These are phyloP conservation scores for Talpa occidentalis DNA, from an alignment of 2,113 vertebrate genomes.

Conservation along the genomic window DNA sequence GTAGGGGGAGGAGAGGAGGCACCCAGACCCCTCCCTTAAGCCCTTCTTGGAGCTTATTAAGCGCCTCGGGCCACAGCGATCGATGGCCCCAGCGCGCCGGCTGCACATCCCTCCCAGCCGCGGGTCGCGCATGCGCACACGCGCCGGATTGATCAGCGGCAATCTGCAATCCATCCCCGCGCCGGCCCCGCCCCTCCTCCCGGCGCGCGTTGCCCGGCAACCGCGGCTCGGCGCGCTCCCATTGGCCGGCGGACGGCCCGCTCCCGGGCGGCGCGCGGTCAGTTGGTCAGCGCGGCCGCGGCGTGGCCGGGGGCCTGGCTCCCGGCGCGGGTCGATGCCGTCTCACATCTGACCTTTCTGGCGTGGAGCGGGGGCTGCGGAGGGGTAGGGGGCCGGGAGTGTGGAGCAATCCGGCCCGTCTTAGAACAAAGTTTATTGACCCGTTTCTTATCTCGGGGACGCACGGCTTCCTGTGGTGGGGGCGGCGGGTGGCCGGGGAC, in stretches of 20 bases:
- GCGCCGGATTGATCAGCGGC: constrained; percentile 88
- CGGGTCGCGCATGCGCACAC: constrained; percentile 85
- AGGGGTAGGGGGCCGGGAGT: not conserved
- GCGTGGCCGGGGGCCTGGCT: constrained; percentile 85
- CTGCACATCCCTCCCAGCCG: constrained; percentile 83
- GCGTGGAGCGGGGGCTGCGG: constrained; percentile 68
- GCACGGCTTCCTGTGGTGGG: constrained; percentile 72
- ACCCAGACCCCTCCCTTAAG: not conserved
- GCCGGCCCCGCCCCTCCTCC: constrained; percentile 79
- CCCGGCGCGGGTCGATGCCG: constrained; percentile 76
- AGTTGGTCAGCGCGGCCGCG: constrained; percentile 86
- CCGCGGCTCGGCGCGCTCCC: constrained; percentile 80
- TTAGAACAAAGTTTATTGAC: constrained; percentile 88
- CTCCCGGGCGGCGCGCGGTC: constrained; percentile 85
- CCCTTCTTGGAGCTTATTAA: constrained; percentile 67
- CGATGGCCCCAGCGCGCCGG: constrained; percentile 89
- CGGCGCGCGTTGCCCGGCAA: constrained; percentile 87
- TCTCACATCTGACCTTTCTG: constrained; percentile 76
- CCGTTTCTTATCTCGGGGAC: constrained; percentile 84
- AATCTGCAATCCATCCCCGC: constrained; percentile 77
- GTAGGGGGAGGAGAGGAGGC: not conserved
- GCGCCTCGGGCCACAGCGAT: constrained; percentile 83
- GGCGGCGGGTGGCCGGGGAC: fast-evolving
- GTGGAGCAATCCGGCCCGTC: constrained; percentile 44
- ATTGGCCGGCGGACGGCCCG: constrained; percentile 80